These are phyloP conservation scores for Catharus ustulatus DNA, from an alignment of 2,797 vertebrate genomes.

Conservation along the genomic window DNA sequence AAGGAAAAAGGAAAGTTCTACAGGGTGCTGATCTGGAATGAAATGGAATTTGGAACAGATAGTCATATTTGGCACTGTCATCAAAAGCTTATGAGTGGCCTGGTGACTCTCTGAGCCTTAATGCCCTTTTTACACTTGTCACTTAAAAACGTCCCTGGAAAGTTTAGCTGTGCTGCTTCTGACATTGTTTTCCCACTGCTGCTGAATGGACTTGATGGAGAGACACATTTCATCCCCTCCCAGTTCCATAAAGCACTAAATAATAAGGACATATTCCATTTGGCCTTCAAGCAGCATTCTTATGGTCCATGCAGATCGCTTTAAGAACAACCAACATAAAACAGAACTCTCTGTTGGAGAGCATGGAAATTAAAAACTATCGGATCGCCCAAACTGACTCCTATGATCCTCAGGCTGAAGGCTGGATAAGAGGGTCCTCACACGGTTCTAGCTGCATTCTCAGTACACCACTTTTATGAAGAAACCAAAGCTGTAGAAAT, in stretches of 20 bases:
- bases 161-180: slow-evolving; percentile 4
- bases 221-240: background rate
- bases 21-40: slow-evolving; percentile 32
- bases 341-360: slow-evolving; percentile 5
- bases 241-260: slow-evolving; percentile 17
- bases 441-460: slow-evolving; percentile 87
- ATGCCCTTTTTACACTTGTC: slow-evolving; percentile 39
- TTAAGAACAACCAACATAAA: slow-evolving; percentile 40
- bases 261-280: slow-evolving; percentile 6
- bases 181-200: background rate
- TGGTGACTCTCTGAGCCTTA: slow-evolving; percentile 17
- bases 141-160: background rate
- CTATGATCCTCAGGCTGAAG: slow-evolving; percentile 41
- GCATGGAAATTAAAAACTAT: slow-evolving; percentile 30
- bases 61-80: slow-evolving; percentile 67
- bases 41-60: slow-evolving; percentile 60
- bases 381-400: background rate
- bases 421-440: slow-evolving; percentile 33
- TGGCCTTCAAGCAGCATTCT: slow-evolving; percentile 41
- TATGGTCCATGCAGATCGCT: slow-evolving; percentile 45
- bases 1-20: background rate
- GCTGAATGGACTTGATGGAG: background rate
- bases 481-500: slow-evolving; percentile 94
- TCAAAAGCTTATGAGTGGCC: slow-evolving; percentile 60
- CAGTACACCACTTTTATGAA: slow-evolving; percentile 90